Evolutionary conservation across 2,113 vertebrate species (phyloP), one percentile per base, ranked within the genome.

Genomic region (Pleuronectes platessa): DNA sequence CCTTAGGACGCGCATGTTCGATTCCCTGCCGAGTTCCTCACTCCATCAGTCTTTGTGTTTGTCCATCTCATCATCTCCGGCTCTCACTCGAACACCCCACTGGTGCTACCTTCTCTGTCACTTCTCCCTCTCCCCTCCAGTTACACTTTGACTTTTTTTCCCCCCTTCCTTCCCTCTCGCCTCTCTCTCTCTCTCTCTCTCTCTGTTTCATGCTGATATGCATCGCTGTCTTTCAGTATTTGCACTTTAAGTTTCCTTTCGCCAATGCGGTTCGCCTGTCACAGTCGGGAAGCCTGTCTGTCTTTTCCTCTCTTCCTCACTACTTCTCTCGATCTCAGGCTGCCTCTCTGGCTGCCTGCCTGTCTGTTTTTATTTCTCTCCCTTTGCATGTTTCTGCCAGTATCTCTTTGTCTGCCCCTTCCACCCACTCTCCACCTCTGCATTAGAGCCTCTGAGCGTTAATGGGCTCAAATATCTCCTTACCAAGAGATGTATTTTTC

Each of bases 1-100:
- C 80, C 80, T 78, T 37, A 79, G 62, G 62, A 76, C 61, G 23
- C 49, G 68, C 66, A 69, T 76, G 66, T 53, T 54, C 62, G 72
- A 72, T 61, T 81, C 79, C 83, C 81, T 61, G 83, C 85, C 71
- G 87, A 86, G 82, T 70, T 68, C 62, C 71, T 74, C 60, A 53
- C 82, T 70, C 71, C 69, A 54, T 76, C 79, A 55, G 54, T 55
- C 75, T 72, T 12, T 71, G 69, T 45, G 35, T 47, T n/a, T 7
- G 54, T 67, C 63, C 79, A 61, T 76, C 68, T 85, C 76, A 71
- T 78, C 80, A 61, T 84, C 78, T 72, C 59, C 10, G 20, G 24
- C 71, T 90, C 75, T 68, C 74, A 67, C 69, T 83, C 70, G 64
- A 26, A 45, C 61, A 59, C 63, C 17, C 53, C 27, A 6, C 75